Conservation (phyloP, 2,113 vertebrate species). For the Spilogale gracilis region DNA sequence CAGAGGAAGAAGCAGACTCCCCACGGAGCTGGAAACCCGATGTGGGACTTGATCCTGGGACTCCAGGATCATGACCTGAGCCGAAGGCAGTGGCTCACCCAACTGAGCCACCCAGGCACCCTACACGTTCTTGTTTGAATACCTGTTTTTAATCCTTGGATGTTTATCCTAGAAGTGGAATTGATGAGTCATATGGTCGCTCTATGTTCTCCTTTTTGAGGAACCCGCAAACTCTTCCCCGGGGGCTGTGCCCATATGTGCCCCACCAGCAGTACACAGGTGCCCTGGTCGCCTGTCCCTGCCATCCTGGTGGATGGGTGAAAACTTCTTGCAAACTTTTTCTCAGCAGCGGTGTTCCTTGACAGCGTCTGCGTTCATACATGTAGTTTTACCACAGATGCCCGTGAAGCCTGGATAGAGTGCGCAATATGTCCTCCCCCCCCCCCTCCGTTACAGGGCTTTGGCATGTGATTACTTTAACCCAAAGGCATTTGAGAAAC, state of each 20-base stretch:
- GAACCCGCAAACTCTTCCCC: accelerated
- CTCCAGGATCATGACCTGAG: too few relatives aligned
- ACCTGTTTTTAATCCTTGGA: not conserved
- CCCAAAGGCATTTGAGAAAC: not conserved
- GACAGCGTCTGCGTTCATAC: too few relatives aligned
- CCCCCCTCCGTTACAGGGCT: accelerated
- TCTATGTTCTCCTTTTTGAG: not conserved
- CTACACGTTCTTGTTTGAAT: not conserved
- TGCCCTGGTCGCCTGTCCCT: not conserved
- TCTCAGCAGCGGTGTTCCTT: too few relatives aligned
- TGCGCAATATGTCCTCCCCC: accelerated
- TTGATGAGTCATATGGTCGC: not conserved
- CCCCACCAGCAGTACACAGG: accelerated
- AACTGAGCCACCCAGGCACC: too few relatives aligned
- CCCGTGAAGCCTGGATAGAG: accelerated
- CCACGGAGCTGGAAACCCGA: too few relatives aligned
- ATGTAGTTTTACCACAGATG: not conserved
- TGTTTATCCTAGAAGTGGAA: not conserved
- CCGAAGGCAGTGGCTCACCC: too few relatives aligned
- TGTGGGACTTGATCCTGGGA: too few relatives aligned
- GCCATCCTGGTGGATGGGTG: accelerated
- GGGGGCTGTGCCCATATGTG: accelerated
- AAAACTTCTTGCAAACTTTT: too few relatives aligned
- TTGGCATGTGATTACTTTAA: not conserved
- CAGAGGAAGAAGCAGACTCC: too few relatives aligned